Evolutionary conservation across 2,113 vertebrate species (phyloP), one percentile per base, ranked within the genome.

Genomic region (Camelus dromedarius): DNA sequence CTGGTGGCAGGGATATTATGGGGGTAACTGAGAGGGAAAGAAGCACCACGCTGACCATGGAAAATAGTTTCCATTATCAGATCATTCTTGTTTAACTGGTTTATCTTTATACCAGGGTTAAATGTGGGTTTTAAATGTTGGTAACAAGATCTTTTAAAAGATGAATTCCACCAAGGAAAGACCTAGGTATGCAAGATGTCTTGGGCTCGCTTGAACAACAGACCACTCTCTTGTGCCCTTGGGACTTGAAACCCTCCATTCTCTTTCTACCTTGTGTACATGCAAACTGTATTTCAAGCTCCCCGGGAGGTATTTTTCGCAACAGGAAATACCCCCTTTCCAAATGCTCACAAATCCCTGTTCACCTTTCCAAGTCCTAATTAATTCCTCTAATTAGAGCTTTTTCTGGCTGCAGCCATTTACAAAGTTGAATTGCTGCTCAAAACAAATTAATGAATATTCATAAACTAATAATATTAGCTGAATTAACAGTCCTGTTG

Each of bases 361-460:
- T 86, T 92, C 81, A 77, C n/a, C 64, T 80, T 97, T 97, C 67
- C 69, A 94, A 94, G 93, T 46, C 32, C 30, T 96, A 97, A 95
- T 73, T 75, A 60, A 69, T 85, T 91, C 72, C 85, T 96, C 88
- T 89, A 97, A 96, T 96, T 96, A 86, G 76, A 81, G 58, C 46
- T 52, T 32, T n/a, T 96, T 96, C 92, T 92, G 52, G 83, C 46
- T 35, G 66, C 0, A 89, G 77, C 30, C 3, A 84, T 73, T 97
- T 88, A 60, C n/a, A 28, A 79, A 50, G 88, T 87, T 97, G 88
- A 98, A 84, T 24, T 93, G 16, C 32, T 91, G 35, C 60, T 84
- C 73, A 96, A 96, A 76, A 97, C 87, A 97, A 89, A 6, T 97
- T 54, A 95, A 88, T 95, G 75, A 96, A 92, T 97, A 66, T 96